Conservation (phyloP, 2,113 vertebrate species). For the Oncorhynchus gorbuscha region DNA sequence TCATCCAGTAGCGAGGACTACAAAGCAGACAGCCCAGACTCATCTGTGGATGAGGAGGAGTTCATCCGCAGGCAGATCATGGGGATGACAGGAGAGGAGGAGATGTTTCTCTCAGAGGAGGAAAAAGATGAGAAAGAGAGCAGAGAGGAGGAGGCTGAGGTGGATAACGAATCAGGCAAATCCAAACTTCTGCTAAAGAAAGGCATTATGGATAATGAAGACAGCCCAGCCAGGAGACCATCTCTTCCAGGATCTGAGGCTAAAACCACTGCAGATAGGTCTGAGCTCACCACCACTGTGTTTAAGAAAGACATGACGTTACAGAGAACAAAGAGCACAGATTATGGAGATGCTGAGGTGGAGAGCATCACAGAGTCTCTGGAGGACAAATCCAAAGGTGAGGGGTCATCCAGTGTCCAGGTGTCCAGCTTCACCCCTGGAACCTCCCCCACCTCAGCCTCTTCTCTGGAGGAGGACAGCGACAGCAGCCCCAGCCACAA, state of each 20-base stretch:
- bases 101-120: conserved; percentile 85
- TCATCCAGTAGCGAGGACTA: conserved; percentile 90
- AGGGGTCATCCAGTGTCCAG: conserved; percentile 93
- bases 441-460: conserved; percentile 94
- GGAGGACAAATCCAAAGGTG: conserved; percentile 85
- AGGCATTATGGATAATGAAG: conserved; percentile 75
- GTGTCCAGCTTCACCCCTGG: conserved; percentile 92
- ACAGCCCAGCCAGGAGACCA: conserved; percentile 72
- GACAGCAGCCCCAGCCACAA: conserved; percentile 92
- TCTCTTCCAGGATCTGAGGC: conserved; percentile 74
- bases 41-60: conserved; percentile 89
- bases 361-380: conserved; percentile 93
- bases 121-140: conserved; percentile 73
- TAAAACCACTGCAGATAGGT: conserved; percentile 73
- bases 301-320: conserved; percentile 67
- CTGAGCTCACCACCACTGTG: conserved; percentile 33
- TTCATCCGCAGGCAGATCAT: conserved; percentile 90
- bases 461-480: conserved; percentile 97
- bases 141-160: conserved; percentile 70
- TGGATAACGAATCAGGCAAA: conserved; percentile 67
- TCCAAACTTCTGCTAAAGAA: conserved; percentile 69
- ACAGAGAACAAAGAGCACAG: conserved; percentile 71
- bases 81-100: conserved; percentile 86
- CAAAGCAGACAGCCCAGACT: conserved; percentile 73
- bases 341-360: conserved; percentile 84